Base-by-base conservation (phyloP, 2,113 vertebrate genomes). In the Anolis carolinensis region DNA sequence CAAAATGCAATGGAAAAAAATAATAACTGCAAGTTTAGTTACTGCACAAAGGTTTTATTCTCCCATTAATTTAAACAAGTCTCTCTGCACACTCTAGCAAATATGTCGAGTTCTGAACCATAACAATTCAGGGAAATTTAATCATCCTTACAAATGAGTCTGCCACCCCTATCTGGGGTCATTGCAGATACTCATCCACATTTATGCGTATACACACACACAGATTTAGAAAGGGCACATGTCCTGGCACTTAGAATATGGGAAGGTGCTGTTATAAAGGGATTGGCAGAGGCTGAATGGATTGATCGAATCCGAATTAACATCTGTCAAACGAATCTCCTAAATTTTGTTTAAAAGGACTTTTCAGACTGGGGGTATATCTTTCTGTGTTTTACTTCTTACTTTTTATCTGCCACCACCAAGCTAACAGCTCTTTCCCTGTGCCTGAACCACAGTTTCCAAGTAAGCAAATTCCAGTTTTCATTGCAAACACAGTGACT, bases 401-500 rank as follows among this genome's bases (percentile, higher is more conserved):
- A 83, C 36, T 70, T 79, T 63, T 18, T 52, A 76, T 65, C 25
- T 82, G n/a, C 83, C 78, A 34, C 81, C 77, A 9, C 92, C 85
- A 52, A 50, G 55, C 67, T 86, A 85, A 86, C 44, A 55, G 34
- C 39, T 88, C 5, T 62, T 20, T 39, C 89, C 18, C 0, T 87
- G 76, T 87, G 36, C 88, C 81, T 85, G 81, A 92, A 55, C 39
- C 87, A 7, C 39, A 86, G 39, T 27, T 93, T 88, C 90, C 92
- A 91, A 83, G 62, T 59, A 2, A 34, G 80, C 48, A 87, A 86
- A 87, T 92, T 89, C 90, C 70, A 82, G 18, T 74, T 87, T 2
- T 0, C 44, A 62, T 91, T 93, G 82, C 68, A 87, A 27, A 81
- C 85, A 36, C 81, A 91, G 39, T 44, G 39, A 4, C 39, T 44